A percentile compares a stretch with the other conserved stretches of the same genome.
These are phyloP conservation scores for Eutrigla gurnardus DNA, from an alignment of 2,797 vertebrate species.

Conservation along the genomic window DNA sequence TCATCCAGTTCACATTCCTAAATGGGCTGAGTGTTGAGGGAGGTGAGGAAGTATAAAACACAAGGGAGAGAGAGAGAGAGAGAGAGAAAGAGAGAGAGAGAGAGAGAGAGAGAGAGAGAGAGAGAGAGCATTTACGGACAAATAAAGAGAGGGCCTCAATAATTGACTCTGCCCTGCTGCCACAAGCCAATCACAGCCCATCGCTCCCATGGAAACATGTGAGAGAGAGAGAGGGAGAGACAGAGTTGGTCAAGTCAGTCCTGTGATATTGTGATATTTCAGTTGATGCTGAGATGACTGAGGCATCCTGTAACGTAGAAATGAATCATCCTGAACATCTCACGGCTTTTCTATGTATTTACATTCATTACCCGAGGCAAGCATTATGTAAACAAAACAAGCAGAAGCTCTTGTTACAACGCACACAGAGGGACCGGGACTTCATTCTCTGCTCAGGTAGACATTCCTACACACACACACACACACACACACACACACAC, in stretches of 20 bases:
- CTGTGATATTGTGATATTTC: conserved; percentile 41
- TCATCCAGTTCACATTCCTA: conserved; percentile 62
- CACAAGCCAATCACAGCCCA: conserved; percentile 69
- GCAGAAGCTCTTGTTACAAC: no score
- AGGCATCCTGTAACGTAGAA: conserved; percentile 18
- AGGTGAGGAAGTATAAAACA: conserved; percentile 61
- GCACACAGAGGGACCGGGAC: no score
- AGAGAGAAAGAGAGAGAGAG: conserved; percentile 27
- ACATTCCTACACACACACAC: not conserved
- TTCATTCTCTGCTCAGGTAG: not conserved
- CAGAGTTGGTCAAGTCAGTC: conserved; percentile 29
- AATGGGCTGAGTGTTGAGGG: conserved; percentile 58
- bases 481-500: not conserved
- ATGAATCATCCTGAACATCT: not conserved
- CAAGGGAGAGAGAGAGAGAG: conserved; percentile 19
- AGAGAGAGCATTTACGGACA: conserved; percentile 65
- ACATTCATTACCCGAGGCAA: not conserved
- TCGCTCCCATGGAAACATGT: conserved; percentile 47
- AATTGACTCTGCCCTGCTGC: conserved; percentile 78
- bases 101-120: not conserved
- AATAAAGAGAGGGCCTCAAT: conserved; percentile 79
- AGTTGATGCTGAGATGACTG: conserved; percentile 20
- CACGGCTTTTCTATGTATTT: conserved; percentile 11
- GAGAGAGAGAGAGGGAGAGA: conserved; percentile 15
- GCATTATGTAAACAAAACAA: no score